A percentile compares a stretch with the other conserved stretches of the same genome.
phyloP scores from a whole-genome alignment of 1,140 invertebrate genomes.

The Euwallacea fornicatus region DNA sequence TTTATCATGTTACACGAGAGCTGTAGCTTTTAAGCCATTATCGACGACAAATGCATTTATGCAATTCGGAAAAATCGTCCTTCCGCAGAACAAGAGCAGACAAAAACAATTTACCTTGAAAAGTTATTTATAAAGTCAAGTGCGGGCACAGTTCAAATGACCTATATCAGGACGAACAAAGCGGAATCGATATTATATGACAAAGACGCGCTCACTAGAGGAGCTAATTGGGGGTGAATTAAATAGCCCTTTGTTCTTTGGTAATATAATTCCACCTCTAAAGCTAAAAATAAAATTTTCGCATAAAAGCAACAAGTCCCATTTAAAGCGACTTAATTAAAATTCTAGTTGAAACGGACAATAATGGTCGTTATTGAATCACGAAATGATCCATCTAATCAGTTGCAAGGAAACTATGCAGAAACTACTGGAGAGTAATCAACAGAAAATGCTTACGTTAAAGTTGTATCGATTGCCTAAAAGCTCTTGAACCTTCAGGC shows the following conservation, averaged over 20 bases:
- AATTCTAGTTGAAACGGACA: too few species aligned
- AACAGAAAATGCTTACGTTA: neutral
- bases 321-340: too few species aligned
- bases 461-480: constrained; percentile 4
- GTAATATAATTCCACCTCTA: constrained; percentile 17
- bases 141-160: constrained; percentile 27
- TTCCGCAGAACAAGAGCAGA: constrained; percentile 12
- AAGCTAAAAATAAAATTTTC: too few species aligned
- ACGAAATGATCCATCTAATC: too few species aligned
- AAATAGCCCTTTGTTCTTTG: constrained; percentile 26
- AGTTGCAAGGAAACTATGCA: constrained; percentile 13
- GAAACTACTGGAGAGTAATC: neutral
- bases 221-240: constrained; percentile 25
- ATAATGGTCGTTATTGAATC: too few species aligned
- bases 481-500: constrained; percentile 1
- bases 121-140: constrained; percentile 37
- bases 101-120: constrained; percentile 36
- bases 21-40: constrained; percentile 33
- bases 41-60: constrained; percentile 37
- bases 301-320: too few species aligned
- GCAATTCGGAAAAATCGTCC: constrained; percentile 35
- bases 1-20: constrained; percentile 29
- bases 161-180: constrained; percentile 41
- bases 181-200: constrained; percentile 37
- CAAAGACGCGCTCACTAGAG: constrained; percentile 9